phyloP scores from a whole-genome alignment of 1,140 invertebrate species.

The Hermetia illucens region DNA sequence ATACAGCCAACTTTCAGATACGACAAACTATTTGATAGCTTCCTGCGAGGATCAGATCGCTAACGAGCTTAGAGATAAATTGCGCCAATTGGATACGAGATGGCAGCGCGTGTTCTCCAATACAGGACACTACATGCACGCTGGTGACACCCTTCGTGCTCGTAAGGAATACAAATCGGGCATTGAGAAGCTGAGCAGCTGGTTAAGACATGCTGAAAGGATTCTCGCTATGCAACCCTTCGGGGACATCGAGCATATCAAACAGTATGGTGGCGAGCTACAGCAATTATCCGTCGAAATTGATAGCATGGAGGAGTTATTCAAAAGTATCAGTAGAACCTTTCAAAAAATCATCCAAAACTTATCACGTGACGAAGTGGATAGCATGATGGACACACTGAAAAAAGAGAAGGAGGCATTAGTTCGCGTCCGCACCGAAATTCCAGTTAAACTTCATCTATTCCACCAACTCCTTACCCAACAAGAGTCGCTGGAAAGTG shows the following conservation, averaged over 20 bases:
- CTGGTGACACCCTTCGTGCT: slow-evolving; percentile 70
- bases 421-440: slow-evolving; percentile 62
- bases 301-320: slow-evolving; percentile 74
- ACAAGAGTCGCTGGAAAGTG: slow-evolving; percentile 76
- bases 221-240: slow-evolving; percentile 47
- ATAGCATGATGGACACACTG: slow-evolving; percentile 74
- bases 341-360: slow-evolving; percentile 84
- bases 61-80: slow-evolving; percentile 57
- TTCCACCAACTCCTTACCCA: slow-evolving; percentile 76
- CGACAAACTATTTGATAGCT: slow-evolving; percentile 76
- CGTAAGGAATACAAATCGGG: slow-evolving; percentile 66
- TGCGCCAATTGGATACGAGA: slow-evolving; percentile 50
- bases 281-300: slow-evolving; percentile 65
- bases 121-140: slow-evolving; percentile 71
- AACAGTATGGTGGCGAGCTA: slow-evolving; percentile 64
- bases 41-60: slow-evolving; percentile 71
- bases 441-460: slow-evolving; percentile 63
- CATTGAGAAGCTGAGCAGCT: slow-evolving; percentile 58
- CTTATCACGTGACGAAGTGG: slow-evolving; percentile 77
- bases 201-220: slow-evolving; percentile 64
- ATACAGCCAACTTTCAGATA: slow-evolving; percentile 65
- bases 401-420: slow-evolving; percentile 82
- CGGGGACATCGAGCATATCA: slow-evolving; percentile 61
- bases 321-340: slow-evolving; percentile 76
- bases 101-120: slow-evolving; percentile 74